phyloP scores from a whole-genome alignment of 1,140 invertebrate genomes.

The Schlechtendalia chinensis region DNA sequence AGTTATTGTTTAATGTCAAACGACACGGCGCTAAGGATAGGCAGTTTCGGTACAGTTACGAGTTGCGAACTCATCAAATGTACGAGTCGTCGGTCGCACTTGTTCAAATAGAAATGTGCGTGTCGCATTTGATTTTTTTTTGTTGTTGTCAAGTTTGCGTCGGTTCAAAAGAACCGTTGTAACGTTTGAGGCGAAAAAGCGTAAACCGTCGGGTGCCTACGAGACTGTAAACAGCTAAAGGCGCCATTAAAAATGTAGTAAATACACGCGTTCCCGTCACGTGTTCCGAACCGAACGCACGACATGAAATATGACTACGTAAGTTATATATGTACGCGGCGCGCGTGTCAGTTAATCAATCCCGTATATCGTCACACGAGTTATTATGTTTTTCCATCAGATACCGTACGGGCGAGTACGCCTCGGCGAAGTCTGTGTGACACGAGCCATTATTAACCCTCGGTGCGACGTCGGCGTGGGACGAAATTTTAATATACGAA shows the following conservation, averaged over 20 bases:
- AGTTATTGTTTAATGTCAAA: too few species aligned
- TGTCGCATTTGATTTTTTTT: too few species aligned
- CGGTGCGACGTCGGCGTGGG: not conserved
- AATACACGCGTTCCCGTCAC: not conserved
- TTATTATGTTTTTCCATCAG: conserved; percentile 25
- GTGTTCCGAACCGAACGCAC: not conserved
- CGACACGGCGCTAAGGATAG: too few species aligned
- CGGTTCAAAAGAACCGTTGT: too few species aligned
- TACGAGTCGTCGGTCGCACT: too few species aligned
- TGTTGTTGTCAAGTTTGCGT: too few species aligned
- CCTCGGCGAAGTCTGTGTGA: not conserved
- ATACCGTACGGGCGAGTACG: not conserved
- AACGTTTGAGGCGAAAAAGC: not conserved
- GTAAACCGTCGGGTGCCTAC: not conserved
- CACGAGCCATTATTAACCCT: not conserved
- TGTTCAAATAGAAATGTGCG: too few species aligned
- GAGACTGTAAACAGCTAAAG: not conserved
- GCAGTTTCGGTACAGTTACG: too few species aligned
- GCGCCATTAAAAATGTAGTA: conserved; percentile 10
- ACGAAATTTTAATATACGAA: conserved; percentile 4
- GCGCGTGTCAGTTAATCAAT: conserved; percentile 22
- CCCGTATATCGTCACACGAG: not conserved
- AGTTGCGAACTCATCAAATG: too few species aligned
- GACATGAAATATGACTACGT: not conserved
- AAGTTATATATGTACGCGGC: not conserved